These are phyloP conservation scores for Mesoclemmys tuberculata DNA, from an alignment of 2,113 vertebrate genomes.

Conservation along the genomic window DNA sequence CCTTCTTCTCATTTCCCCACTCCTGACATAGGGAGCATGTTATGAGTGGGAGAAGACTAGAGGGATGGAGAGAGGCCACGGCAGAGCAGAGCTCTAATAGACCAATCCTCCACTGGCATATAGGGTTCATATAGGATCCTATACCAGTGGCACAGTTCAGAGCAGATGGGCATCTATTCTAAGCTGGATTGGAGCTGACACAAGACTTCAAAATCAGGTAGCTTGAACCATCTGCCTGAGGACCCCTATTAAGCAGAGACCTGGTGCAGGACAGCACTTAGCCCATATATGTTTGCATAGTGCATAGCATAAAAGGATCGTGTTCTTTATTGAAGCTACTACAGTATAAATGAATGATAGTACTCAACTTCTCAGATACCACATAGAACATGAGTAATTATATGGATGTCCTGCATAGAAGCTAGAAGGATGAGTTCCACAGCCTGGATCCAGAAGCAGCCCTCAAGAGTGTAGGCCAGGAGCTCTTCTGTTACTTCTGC, in stretches of 20 bases:
- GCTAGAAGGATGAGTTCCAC: no score
- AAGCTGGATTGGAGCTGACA: no score
- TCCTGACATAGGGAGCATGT: rapidly evolving
- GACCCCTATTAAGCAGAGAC: background rate
- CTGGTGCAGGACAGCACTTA: background rate
- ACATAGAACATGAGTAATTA: background rate
- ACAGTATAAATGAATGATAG: background rate
- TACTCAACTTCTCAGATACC: background rate
- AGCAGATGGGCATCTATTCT: background rate
- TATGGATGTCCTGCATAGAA: background rate
- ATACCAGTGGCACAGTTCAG: rapidly evolving
- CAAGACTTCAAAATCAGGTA: background rate
- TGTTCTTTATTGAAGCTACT: background rate
- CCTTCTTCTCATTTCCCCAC: background rate
- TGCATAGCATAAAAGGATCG: background rate
- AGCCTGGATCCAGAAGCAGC: no score
- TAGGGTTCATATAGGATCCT: background rate
- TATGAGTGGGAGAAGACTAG: background rate
- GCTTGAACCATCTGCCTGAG: no score
- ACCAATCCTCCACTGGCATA: background rate
- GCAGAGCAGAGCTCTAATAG: background rate
- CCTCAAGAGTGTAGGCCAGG: no score
- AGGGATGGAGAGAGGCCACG: rapidly evolving
- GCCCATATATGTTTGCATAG: rapidly evolving
- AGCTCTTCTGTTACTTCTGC: background rate